Evolutionary conservation across 2,888 invertebrate genomes (phyloP), one percentile per base, ranked within the genome.

Genomic region (Tupiocoris notatus): DNA sequence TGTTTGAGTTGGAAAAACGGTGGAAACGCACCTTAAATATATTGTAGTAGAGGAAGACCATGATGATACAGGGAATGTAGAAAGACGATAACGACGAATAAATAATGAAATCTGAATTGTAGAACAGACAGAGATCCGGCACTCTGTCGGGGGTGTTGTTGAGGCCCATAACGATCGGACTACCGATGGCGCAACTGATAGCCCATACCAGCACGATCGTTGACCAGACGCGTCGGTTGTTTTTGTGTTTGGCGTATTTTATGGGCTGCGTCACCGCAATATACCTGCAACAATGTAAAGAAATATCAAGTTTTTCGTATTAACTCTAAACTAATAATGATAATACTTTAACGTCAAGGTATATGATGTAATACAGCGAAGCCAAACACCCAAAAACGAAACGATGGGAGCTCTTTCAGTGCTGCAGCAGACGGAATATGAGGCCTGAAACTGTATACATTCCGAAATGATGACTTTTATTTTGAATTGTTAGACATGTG

Each of bases 261-360:
- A 99, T 98, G 82, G 99, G 99, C 84, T 95, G 94, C 64, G 98
- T 98, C 81, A 99, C 98, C 80, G 99, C 99, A 82, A 98, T 97
- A 85, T 96, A 99, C 88, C 98, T 98, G 75, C 12, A 57, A 68
- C 56, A 68, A 57, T 7, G 16, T 3, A 59, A n/a, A 18, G 59
- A n/a, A n/a, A n/a, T n/a, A n/a, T n/a, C n/a, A n/a, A n/a, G n/a
- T n/a, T n/a, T n/a, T n/a, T n/a, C n/a, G n/a, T n/a, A n/a, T n/a
- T n/a, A n/a, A n/a, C n/a, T n/a, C n/a, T n/a, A n/a, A n/a, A n/a
- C n/a, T n/a, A n/a, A n/a, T n/a, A n/a, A n/a, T n/a, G n/a, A n/a
- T n/a, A n/a, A n/a, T n/a, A n/a, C n/a, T n/a, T n/a, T n/a, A n/a
- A n/a, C n/a, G n/a, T n/a, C n/a, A n/a, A n/a, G n/a, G n/a, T n/a